Evolutionary conservation across 2,113 vertebrate genomes (phyloP).

Genomic region (Eptesicus fuscus): DNA sequence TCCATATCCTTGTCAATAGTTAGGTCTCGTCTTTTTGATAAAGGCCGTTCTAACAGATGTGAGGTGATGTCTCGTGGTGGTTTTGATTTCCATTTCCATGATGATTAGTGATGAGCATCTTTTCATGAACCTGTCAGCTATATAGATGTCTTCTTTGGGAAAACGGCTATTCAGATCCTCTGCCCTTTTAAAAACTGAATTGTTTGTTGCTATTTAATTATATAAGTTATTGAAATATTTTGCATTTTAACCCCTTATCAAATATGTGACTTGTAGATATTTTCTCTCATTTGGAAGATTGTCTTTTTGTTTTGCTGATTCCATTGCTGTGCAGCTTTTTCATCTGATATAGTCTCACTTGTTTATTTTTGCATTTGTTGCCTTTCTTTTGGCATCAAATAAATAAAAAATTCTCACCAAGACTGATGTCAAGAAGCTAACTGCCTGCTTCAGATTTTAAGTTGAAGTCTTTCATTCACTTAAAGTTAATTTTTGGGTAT

Average conservation of each 20-base stretch:
- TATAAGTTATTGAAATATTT: background rate
- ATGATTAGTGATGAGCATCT: background rate
- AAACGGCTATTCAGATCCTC: background rate
- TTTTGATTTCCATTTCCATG: background rate
- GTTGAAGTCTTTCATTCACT: background rate
- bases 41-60: background rate
- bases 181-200: background rate
- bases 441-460: background rate
- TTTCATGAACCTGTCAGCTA: background rate
- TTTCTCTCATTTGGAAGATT: background rate
- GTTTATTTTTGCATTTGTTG: background rate
- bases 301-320: background rate
- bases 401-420: background rate
- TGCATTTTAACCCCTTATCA: background rate
- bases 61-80: background rate
- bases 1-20: background rate
- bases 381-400: background rate
- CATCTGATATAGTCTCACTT: background rate
- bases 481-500: background rate
- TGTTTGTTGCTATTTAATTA: background rate
- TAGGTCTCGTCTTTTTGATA: background rate
- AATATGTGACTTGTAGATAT: background rate
- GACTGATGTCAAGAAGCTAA: background rate
- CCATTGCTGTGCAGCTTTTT: background rate
- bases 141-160: background rate